phyloP scores from a whole-genome alignment of 2,888 invertebrate genomes.

The Hirtodrosophila duncani region DNA sequence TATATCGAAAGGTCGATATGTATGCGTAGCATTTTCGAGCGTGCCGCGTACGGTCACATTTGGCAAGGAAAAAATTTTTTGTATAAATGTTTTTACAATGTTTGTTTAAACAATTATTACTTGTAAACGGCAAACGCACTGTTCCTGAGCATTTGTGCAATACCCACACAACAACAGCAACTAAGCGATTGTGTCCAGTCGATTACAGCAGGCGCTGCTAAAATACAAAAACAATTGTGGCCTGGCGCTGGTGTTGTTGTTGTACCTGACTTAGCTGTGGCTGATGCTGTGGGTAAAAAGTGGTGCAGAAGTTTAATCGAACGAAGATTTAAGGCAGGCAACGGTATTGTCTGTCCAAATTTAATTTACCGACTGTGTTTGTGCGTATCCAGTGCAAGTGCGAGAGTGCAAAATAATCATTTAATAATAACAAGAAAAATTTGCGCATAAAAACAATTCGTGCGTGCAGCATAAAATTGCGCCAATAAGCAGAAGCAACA shows the following conservation, averaged over 20 bases:
- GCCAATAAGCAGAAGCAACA: slow-evolving; percentile 67
- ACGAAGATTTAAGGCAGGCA: slow-evolving; percentile 13
- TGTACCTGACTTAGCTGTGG: slow-evolving; percentile 35
- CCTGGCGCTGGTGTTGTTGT: slow-evolving; percentile 53
- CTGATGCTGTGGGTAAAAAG: slow-evolving; percentile 41
- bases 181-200: too few relatives aligned
- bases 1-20: too few relatives aligned
- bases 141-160: too few relatives aligned
- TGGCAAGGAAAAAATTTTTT: too few relatives aligned
- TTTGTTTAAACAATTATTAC: too few relatives aligned
- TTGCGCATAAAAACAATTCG: slow-evolving; percentile 15
- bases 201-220: too few relatives aligned
- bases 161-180: too few relatives aligned
- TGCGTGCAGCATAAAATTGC: slow-evolving; percentile 56
- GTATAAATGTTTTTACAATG: too few relatives aligned
- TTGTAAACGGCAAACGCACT: too few relatives aligned
- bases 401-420: not conserved
- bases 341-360: slow-evolving; percentile 54
- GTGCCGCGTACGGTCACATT: too few relatives aligned
- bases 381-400: slow-evolving; percentile 20
- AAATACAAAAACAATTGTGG: too few relatives aligned
- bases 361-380: slow-evolving; percentile 20
- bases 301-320: slow-evolving; percentile 56
- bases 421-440: slow-evolving; percentile 11
- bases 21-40: too few relatives aligned